Conservation (phyloP, 2,888 invertebrate species). For the Carcina quercana region DNA sequence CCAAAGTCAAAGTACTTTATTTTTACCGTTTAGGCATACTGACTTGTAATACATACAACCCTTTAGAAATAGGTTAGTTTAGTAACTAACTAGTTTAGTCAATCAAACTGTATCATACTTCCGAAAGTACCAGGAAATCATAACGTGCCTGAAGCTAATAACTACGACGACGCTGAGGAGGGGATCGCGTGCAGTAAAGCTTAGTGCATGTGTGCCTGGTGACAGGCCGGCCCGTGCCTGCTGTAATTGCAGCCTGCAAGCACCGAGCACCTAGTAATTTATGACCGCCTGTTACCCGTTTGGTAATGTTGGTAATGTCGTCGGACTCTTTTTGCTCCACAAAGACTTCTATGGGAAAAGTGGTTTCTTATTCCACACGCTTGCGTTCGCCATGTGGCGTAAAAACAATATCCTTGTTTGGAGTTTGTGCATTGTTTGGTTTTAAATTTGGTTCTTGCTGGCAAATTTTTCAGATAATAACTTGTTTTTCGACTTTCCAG, state of each 20-base stretch:
- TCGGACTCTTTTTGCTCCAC: slow-evolving; percentile 22
- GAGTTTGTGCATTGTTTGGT: too few relatives aligned
- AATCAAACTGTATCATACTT: slow-evolving; percentile 3
- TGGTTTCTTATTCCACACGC: too few relatives aligned
- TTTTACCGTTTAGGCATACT: too few relatives aligned
- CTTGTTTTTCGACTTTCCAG: too few relatives aligned
- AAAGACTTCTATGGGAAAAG: slow-evolving; percentile 9
- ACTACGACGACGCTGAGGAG: slow-evolving; percentile 2
- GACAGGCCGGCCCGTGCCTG: slow-evolving; percentile 6
- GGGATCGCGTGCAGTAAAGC: slow-evolving; percentile 10
- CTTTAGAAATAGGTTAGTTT: too few relatives aligned
- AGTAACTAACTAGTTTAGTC: slow-evolving; percentile 1
- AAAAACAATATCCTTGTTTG: too few relatives aligned
- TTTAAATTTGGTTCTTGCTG: too few relatives aligned
- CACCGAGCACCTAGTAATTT: slow-evolving; percentile 55
- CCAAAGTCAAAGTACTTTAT: too few relatives aligned
- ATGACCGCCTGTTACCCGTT: slow-evolving; percentile 46
- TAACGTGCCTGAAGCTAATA: slow-evolving; percentile 3
- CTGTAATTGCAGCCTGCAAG: slow-evolving; percentile 12
- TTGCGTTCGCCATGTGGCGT: too few relatives aligned
- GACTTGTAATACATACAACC: too few relatives aligned
- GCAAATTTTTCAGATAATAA: too few relatives aligned
- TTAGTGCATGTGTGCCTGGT: slow-evolving; percentile 6
- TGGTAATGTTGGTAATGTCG: slow-evolving; percentile 42
- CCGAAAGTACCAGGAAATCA: slow-evolving; percentile 8